A percentile compares a stretch with the other conserved stretches of the same genome.
phyloP scores from a whole-genome alignment of 2,888 invertebrate genomes.

The Ctena decussata region DNA sequence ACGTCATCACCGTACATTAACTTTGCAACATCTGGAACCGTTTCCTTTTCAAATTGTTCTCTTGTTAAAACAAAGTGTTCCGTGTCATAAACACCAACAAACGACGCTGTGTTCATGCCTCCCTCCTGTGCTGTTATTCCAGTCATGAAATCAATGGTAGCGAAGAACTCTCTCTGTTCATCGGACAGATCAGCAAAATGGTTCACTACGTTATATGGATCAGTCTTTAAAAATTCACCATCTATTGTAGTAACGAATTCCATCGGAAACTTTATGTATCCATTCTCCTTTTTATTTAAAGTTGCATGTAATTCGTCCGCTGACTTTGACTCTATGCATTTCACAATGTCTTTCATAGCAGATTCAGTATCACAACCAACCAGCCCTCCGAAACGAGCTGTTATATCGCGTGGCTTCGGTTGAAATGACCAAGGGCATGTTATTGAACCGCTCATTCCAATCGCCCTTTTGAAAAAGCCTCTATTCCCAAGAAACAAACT shows the following conservation, averaged over 20 bases:
- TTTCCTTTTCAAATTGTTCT: conserved; percentile 13
- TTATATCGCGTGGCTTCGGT: conserved; percentile 29
- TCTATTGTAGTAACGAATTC: conserved; percentile 97
- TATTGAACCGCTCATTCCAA: conserved; percentile 74
- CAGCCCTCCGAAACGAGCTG: not conserved
- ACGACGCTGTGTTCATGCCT: not conserved
- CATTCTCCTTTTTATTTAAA: conserved; percentile 21
- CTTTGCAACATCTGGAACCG: not conserved
- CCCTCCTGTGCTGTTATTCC: conserved; percentile 94
- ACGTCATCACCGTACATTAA: conserved; percentile 15
- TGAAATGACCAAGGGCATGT: conserved; percentile 66
- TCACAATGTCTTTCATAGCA: not conserved
- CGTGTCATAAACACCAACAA: not conserved
- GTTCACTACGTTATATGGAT: conserved; percentile 94
- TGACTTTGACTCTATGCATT: conserved; percentile 13
- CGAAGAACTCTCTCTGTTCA: conserved; percentile 96
- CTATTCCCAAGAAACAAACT: conserved; percentile 70
- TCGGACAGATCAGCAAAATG: conserved; percentile 95
- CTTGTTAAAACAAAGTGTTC: conserved; percentile 27
- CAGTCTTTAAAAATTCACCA: conserved; percentile 94
- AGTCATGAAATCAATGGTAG: conserved; percentile 92
- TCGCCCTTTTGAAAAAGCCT: conserved; percentile 72
- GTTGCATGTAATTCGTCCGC: not conserved
- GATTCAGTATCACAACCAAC: conserved; percentile 5
- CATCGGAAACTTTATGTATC: conserved; percentile 83